A percentile compares a stretch with the other conserved stretches of the same genome.
phyloP scores from a whole-genome alignment of 2,888 invertebrate species.

The Cheilosia vulpina region DNA sequence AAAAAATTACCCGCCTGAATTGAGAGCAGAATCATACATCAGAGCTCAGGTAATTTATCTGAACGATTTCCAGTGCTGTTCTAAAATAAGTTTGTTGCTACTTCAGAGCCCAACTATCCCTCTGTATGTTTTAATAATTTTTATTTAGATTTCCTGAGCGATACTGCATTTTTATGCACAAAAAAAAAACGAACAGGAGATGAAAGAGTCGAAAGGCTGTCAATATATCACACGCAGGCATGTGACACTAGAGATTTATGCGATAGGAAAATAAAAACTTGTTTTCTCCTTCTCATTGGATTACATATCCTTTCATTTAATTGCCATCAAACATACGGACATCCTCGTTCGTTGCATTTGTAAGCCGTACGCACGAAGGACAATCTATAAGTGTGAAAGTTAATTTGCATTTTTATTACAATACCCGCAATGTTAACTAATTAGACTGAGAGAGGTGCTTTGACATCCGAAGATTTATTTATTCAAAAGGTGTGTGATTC shows the following conservation, averaged over 20 bases:
- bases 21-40: conserved; percentile 27
- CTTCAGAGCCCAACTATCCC: not conserved
- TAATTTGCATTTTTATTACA: conserved; percentile 77
- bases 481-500: conserved; percentile 45
- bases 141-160: conserved; percentile 36
- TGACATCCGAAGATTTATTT: conserved; percentile 55
- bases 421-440: conserved; percentile 79
- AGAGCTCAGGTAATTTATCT: conserved; percentile 51
- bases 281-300: conserved; percentile 22
- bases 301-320: conserved; percentile 23
- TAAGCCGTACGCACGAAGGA: not conserved
- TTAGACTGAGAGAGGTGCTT: conserved; percentile 77
- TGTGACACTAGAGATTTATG: conserved; percentile 43
- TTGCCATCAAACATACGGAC: conserved; percentile 23
- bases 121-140: conserved; percentile 39
- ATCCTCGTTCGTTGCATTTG: no score
- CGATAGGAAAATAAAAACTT: conserved; percentile 20
- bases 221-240: conserved; percentile 37
- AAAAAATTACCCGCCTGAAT: conserved; percentile 39
- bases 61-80: not conserved
- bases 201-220: conserved; percentile 2
- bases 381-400: conserved; percentile 7
- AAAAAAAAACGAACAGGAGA: conserved; percentile 1
- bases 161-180: conserved; percentile 31
- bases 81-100: not conserved